These are phyloP conservation scores for Rhinolophus sinicus DNA, from an alignment of 2,113 vertebrate species.

Conservation along the genomic window DNA sequence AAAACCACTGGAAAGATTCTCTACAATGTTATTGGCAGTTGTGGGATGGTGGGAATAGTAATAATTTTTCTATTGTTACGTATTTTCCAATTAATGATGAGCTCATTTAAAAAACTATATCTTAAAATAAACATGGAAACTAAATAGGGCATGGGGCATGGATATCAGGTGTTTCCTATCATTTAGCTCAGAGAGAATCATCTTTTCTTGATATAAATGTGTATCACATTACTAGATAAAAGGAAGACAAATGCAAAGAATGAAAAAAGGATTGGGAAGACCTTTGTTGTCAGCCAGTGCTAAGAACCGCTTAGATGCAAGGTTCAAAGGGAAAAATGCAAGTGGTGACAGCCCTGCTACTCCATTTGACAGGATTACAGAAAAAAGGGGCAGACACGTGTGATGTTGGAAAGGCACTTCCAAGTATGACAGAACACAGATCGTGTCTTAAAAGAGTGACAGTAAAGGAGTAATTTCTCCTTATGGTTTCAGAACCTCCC, in stretches of 20 bases:
- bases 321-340: neutral
- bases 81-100: neutral
- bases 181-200: slow-evolving; percentile 22
- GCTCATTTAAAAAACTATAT: neutral
- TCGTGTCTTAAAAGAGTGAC: neutral
- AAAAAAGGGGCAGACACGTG: neutral
- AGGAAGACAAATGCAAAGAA: slow-evolving; percentile 15
- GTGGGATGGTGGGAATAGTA: neutral
- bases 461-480: neutral
- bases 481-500: neutral
- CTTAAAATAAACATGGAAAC: slow-evolving; percentile 45
- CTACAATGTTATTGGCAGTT: neutral
- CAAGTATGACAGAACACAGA: neutral
- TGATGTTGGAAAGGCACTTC: neutral
- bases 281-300: neutral
- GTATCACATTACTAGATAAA: slow-evolving; percentile 22
- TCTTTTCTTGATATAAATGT: neutral
- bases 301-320: neutral
- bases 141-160: neutral
- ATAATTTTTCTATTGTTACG: neutral
- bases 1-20: neutral
- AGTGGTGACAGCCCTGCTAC: neutral
- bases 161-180: neutral
- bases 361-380: neutral
- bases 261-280: neutral